A percentile compares a stretch with the other conserved stretches of the same genome.
Conservation (phyloP, 1,140 invertebrate genomes). For the Magallana gigas region DNA sequence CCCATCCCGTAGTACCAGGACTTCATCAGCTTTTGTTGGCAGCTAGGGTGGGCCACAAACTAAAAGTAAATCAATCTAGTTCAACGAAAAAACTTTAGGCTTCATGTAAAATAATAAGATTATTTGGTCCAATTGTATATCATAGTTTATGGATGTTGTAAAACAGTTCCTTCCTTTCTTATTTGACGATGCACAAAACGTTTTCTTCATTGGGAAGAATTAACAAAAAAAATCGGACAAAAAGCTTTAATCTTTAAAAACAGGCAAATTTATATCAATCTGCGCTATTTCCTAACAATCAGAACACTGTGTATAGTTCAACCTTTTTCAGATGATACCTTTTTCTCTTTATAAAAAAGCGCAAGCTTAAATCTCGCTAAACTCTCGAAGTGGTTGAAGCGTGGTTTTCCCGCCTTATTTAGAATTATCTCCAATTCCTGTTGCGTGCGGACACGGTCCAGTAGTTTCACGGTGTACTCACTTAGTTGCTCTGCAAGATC, state of each 20-base stretch:
- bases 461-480: conserved; percentile 76
- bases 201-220: too few species aligned
- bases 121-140: too few species aligned
- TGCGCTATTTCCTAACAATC: too few species aligned
- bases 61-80: conserved; percentile 44
- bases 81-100: too few species aligned
- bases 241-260: too few species aligned
- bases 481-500: conserved; percentile 81
- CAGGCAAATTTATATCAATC: too few species aligned
- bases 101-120: too few species aligned
- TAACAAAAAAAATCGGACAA: too few species aligned
- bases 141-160: too few species aligned
- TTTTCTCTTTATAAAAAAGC: conserved; percentile 76
- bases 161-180: too few species aligned
- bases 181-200: too few species aligned
- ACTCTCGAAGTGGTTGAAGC: conserved; percentile 75
- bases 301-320: too few species aligned
- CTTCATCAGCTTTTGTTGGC: conserved; percentile 77
- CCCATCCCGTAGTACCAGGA: conserved; percentile 80
- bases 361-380: conserved; percentile 75
- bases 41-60: conserved; percentile 79
- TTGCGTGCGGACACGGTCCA: conserved; percentile 76
- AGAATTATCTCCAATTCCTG: conserved; percentile 77
- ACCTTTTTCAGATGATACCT: conserved; percentile 61
- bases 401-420: conserved; percentile 72